A percentile compares a stretch with the other conserved stretches of the same genome.
phyloP scores from a whole-genome alignment of 2,797 vertebrate genomes.

The Sarcoramphus papa region DNA sequence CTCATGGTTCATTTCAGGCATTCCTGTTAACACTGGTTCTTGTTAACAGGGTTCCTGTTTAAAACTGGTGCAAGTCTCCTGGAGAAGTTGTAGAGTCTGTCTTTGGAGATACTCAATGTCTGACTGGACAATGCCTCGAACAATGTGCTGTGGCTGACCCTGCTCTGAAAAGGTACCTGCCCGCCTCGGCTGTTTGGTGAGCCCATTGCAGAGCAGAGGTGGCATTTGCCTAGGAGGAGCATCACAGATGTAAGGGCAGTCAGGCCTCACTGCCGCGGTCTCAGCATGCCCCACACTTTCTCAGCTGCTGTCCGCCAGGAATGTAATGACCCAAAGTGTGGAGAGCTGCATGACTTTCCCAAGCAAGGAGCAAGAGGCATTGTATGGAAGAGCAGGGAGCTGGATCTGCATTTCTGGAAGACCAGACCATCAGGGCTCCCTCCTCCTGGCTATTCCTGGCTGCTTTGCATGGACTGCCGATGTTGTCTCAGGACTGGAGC shows the following conservation, averaged over 20 bases:
- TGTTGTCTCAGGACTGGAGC: not conserved
- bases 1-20: not conserved
- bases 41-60: not conserved
- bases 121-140: not conserved
- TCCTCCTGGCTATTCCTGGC: not conserved
- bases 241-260: not conserved
- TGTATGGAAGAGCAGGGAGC: not conserved
- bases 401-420: not conserved
- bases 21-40: not conserved
- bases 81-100: not conserved
- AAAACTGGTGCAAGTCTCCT: not conserved
- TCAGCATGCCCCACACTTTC: rapidly evolving
- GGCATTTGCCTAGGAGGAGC: not conserved
- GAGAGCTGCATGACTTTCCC: not conserved
- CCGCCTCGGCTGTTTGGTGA: rapidly evolving
- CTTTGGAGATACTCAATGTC: not conserved
- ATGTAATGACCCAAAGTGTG: rapidly evolving
- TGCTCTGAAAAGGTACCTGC: not conserved
- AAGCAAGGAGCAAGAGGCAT: not conserved
- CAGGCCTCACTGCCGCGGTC: not conserved
- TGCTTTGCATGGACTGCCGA: not conserved
- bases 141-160: not conserved
- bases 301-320: not conserved
- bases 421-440: not conserved
- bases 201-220: not conserved